Evolutionary conservation across 2,888 invertebrate genomes (phyloP).

Genomic region (Lymantria monacha): DNA sequence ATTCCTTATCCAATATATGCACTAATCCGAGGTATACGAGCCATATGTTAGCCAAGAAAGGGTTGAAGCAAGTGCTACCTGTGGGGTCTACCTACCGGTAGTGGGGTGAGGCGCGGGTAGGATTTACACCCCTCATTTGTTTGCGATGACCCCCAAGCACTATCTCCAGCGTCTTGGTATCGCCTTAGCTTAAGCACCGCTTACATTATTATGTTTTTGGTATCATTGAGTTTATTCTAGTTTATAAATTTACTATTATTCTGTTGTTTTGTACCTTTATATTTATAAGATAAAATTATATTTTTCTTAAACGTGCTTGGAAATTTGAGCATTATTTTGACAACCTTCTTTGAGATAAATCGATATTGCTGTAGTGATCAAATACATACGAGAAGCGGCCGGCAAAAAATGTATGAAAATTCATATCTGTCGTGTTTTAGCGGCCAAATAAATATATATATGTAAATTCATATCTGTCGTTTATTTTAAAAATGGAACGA

Average conservation of each 20-base stretch:
- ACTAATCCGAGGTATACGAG: conserved; percentile 33
- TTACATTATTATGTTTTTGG: conserved; percentile 49
- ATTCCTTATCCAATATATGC: conserved; percentile 26
- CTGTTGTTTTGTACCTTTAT: conserved; percentile 6
- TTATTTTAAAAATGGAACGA: too few species aligned
- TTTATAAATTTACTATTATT: conserved; percentile 10
- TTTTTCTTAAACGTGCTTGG: too few species aligned
- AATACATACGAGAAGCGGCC: too few species aligned
- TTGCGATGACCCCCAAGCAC: conserved; percentile 84
- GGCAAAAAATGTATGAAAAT: too few species aligned
- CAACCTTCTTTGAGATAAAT: too few species aligned
- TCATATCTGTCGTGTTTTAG: too few species aligned
- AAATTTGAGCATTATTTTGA: too few species aligned
- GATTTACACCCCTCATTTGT: conserved; percentile 86
- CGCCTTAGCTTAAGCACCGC: conserved; percentile 58
- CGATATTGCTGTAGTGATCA: too few species aligned
- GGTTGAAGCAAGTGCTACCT: conserved; percentile 74
- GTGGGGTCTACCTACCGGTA: conserved; percentile 36
- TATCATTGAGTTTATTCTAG: conserved; percentile 20
- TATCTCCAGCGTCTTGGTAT: conserved; percentile 68
- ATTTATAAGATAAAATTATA: not conserved
- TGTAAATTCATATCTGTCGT: too few species aligned
- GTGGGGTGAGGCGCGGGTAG: conserved; percentile 48
- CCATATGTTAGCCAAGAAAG: conserved; percentile 79
- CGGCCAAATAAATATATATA: too few species aligned